phyloP scores from a whole-genome alignment of 2,113 vertebrate genomes.

The Eira barbara region DNA sequence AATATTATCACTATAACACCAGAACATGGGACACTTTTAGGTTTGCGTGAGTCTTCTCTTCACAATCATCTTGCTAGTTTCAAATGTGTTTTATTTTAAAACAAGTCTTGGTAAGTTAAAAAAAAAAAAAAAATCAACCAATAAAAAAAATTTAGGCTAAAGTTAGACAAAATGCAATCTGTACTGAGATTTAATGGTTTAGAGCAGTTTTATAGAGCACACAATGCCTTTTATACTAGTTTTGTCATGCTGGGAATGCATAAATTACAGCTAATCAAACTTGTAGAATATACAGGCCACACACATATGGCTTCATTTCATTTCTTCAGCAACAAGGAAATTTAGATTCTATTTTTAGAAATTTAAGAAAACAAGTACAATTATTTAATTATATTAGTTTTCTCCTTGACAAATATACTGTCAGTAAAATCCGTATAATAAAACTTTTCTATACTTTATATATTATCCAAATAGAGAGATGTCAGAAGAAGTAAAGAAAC shows the following conservation, averaged over 20 bases:
- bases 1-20: not conserved
- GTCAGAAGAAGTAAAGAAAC: not conserved
- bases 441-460: not conserved
- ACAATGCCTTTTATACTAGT: not conserved
- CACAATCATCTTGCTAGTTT: not conserved
- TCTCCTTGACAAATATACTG: not conserved
- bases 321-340: slow-evolving; percentile 17
- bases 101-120: not conserved
- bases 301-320: not conserved
- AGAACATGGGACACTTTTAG: not conserved
- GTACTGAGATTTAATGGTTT: not conserved
- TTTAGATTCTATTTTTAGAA: slow-evolving; percentile 5
- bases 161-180: not conserved
- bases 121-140: too few relatives aligned
- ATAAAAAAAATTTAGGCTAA: not conserved
- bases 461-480: not conserved
- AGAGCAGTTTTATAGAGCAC: not conserved
- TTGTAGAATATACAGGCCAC: not conserved
- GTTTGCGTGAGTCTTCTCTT: not conserved
- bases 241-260: not conserved
- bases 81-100: slow-evolving; percentile 8
- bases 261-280: not conserved
- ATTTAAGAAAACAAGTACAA: slow-evolving; percentile 3
- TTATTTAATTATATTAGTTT: not conserved
- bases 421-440: not conserved